These are phyloP conservation scores for Calypte anna DNA, from an alignment of 2,113 vertebrate genomes.

Conservation along the genomic window DNA sequence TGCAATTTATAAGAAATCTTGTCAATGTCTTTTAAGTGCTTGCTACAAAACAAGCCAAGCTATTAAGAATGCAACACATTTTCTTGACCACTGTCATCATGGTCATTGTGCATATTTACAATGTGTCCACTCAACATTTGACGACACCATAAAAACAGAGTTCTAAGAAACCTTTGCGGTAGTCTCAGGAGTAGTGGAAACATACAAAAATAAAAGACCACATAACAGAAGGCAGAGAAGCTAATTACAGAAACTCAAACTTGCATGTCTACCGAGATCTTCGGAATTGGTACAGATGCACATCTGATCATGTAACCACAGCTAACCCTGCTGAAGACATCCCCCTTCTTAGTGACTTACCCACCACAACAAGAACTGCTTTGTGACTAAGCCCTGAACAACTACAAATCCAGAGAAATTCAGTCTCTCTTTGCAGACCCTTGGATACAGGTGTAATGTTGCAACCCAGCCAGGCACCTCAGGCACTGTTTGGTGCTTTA, in stretches of 20 bases:
- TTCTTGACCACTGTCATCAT: neutral
- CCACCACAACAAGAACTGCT: fast-evolving
- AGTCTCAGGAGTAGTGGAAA: neutral
- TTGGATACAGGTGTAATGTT: neutral
- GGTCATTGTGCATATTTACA: neutral
- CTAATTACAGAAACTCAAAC: neutral
- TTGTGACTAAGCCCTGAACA: neutral
- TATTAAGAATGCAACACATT: neutral
- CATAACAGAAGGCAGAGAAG: neutral
- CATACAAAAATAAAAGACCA: neutral
- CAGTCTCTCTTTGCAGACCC: fast-evolving
- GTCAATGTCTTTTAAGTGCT: neutral
- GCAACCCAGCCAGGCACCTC: neutral
- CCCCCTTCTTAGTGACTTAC: neutral
- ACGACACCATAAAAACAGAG: neutral
- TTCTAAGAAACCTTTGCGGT: neutral
- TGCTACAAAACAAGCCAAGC: neutral
- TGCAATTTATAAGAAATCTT: neutral
- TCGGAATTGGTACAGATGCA: neutral
- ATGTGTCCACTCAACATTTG: neutral
- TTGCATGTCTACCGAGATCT: fast-evolving
- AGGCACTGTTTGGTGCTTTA: neutral
- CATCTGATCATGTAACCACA: neutral
- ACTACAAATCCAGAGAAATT: neutral
- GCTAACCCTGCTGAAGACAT: neutral